Base-by-base conservation (phyloP, 2,888 invertebrate genomes). In the Protophormia terraenovae region DNA sequence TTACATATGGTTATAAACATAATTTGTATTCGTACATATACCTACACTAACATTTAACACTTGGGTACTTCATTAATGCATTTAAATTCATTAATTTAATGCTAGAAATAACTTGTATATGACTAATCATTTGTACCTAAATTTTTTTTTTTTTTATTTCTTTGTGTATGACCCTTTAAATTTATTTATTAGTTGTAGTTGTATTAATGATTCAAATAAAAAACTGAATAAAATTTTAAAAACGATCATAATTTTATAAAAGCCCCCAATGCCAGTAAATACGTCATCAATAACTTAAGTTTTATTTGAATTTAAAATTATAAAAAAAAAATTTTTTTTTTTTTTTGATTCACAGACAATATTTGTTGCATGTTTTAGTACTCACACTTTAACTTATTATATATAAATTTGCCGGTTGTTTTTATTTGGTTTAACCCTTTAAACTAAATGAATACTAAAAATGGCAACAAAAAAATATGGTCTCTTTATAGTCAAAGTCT, bases 261-360 rank as follows among this genome's bases (percentile, higher is more conserved):
- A 82, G 29, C 75, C 84, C 85, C 85, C 85, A 85, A 85, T 85
- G 85, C 24, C 85, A 79, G 8, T 71, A 45, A 82, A 19, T 66
- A 82, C 85, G 85, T 85, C 85, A 85, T 75, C 45, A 66, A 29
- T 67, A 53, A 6, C 19, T 27, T 55, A 32, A 58, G 41, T 47
- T 50, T 50, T 16, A 32, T 69, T 71, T 53, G 55, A 27, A 27
- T 75, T 55, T 69, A 29, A 32, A 73, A 82, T 29, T 4, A 2
- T 19, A 58, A 50, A 55, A 19, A 16, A 58, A 12, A 38, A 41
- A 64, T 64, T 10, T 24, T n/a, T n/a, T n/a, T n/a, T n/a, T n/a
- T n/a, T n/a, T n/a, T n/a, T n/a, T n/a, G n/a, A n/a, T n/a, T 6
- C 32, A 10, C 0, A 62, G 22, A 67, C 45, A 66, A 29, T 24